Percentiles rank a stretch among this genome's conserved stretches.
Conservation (phyloP, 1,140 invertebrate genomes). For the Aphis craccivora region DNA sequence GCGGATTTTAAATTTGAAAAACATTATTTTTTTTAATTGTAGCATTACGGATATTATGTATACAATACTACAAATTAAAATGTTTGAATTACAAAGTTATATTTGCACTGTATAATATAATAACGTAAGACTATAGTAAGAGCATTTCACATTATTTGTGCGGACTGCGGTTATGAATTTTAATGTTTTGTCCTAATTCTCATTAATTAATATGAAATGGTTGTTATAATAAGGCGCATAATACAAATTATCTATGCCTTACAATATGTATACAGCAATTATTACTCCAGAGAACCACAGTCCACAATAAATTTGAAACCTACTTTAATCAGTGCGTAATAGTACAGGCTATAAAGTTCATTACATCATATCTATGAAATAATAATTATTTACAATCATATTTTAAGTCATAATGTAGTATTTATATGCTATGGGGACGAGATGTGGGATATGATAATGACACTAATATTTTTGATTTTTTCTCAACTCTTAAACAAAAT, state of each 20-base stretch:
- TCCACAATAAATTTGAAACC: neutral
- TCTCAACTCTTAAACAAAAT: neutral
- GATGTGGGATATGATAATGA: neutral
- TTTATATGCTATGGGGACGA: neutral
- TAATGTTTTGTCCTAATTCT: conserved; percentile 41
- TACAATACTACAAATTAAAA: neutral
- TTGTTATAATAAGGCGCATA: neutral
- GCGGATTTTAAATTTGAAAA: neutral
- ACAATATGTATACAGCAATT: neutral
- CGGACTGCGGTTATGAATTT: conserved; percentile 21
- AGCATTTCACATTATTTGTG: neutral
- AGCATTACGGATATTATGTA: neutral
- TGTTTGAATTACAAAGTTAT: conserved; percentile 2
- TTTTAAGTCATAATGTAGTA: neutral
- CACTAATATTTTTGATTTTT: neutral
- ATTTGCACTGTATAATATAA: neutral
- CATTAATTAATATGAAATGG: conserved; percentile 33
- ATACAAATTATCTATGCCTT: neutral
- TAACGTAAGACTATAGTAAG: neutral
- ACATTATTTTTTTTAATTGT: neutral
- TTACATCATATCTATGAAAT: neutral
- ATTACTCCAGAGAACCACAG: neutral
- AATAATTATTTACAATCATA: conserved; percentile 2
- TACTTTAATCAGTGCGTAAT: neutral
- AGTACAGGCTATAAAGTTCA: neutral